phyloP scores from a whole-genome alignment of 2,113 vertebrate genomes.

The Callipepla squamata region DNA sequence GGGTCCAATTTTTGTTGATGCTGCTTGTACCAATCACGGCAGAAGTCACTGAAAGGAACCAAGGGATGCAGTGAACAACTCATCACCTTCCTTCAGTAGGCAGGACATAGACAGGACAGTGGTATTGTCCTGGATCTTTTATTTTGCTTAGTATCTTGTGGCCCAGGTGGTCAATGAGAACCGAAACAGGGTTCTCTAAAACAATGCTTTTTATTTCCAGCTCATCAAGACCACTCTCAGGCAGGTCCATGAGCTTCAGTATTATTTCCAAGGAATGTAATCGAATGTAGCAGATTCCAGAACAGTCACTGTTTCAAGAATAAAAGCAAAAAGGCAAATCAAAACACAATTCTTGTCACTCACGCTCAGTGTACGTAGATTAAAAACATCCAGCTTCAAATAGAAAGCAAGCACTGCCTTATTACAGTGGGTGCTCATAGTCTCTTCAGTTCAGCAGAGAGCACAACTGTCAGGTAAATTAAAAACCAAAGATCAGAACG shows the following conservation, averaged over 20 bases:
- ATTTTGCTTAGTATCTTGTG: slow-evolving; percentile 50
- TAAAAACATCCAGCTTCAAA: not conserved
- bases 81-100: slow-evolving; percentile 66
- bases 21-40: slow-evolving; percentile 3
- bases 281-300: not conserved
- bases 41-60: slow-evolving; percentile 50
- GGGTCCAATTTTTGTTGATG: not conserved
- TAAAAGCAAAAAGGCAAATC: not conserved
- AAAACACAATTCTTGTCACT: not conserved
- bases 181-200: slow-evolving; percentile 33
- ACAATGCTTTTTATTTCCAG: slow-evolving; percentile 25
- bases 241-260: not conserved
- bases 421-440: not conserved
- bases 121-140: slow-evolving; percentile 61
- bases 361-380: fast-evolving
- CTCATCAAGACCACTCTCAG: slow-evolving; percentile 18
- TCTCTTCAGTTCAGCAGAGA: not conserved
- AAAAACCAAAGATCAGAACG: slow-evolving; percentile 35
- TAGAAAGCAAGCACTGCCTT: not conserved
- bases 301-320: not conserved
- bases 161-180: slow-evolving; percentile 17
- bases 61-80: slow-evolving; percentile 57
- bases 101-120: slow-evolving; percentile 58
- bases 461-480: slow-evolving; percentile 22
- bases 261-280: not conserved